These are phyloP conservation scores for Trissoscelio sp. DNA, from an alignment of 2,888 invertebrate species.

Conservation along the genomic window DNA sequence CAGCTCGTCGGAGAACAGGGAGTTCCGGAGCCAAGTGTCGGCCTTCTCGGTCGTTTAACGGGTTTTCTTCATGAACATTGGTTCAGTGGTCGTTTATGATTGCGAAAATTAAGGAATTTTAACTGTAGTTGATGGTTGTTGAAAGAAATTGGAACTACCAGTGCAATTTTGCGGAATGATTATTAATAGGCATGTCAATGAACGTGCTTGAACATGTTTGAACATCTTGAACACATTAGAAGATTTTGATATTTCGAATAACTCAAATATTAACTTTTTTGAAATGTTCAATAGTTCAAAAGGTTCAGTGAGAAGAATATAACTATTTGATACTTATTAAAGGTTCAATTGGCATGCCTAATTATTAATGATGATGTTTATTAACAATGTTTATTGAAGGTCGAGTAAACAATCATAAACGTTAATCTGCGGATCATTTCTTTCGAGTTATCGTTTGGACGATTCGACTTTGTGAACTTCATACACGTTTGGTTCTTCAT, in stretches of 20 bases:
- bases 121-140: not conserved
- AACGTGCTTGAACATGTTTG: too few species aligned
- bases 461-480: not conserved
- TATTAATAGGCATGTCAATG: too few species aligned
- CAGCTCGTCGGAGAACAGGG: conserved; percentile 81
- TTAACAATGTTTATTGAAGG: conserved; percentile 33
- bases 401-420: conserved; percentile 30
- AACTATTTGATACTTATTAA: too few species aligned
- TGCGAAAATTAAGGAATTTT: not conserved
- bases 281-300: too few species aligned
- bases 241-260: too few species aligned
- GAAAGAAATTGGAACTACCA: conserved; percentile 5
- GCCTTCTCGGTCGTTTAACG: conserved; percentile 88
- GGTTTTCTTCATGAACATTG: not conserved
- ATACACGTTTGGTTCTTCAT: too few species aligned
- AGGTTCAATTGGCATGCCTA: too few species aligned
- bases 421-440: conserved; percentile 22
- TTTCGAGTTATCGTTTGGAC: conserved; percentile 16
- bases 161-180: conserved; percentile 40
- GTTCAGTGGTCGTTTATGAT: conserved; percentile 15
- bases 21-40: conserved; percentile 85
- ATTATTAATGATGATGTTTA: conserved; percentile 28
- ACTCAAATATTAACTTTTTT: too few species aligned
- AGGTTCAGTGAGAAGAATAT: too few species aligned
- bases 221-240: too few species aligned